Conservation (phyloP, 2,113 vertebrate species). For the Myotis davidii region DNA sequence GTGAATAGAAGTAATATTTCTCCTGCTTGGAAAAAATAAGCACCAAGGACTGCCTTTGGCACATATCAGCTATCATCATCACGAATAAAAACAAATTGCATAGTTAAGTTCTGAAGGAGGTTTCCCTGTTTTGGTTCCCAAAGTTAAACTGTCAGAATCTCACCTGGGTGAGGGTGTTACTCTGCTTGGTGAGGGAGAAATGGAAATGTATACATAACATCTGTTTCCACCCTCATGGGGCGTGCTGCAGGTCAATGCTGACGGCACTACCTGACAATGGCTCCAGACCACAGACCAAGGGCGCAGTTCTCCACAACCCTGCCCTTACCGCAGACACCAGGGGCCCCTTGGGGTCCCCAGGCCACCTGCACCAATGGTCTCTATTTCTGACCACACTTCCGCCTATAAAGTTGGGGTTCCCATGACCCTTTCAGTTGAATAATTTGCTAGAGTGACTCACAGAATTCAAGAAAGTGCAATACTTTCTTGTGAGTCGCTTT, state of each 20-base stretch:
- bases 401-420: not conserved
- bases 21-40: not conserved
- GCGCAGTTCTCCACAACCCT: not conserved
- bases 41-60: not conserved
- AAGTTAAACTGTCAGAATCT: not conserved
- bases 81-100: not conserved
- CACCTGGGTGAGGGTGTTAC: not conserved
- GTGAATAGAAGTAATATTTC: not conserved
- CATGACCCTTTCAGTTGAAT: not conserved
- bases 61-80: not conserved
- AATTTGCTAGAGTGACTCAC: not conserved
- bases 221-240: not conserved
- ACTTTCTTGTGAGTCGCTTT: not conserved
- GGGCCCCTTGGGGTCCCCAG: not conserved
- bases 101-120: not conserved
- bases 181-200: not conserved
- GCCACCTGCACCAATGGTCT: not conserved
- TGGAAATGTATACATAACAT: not conserved
- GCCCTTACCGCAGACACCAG: not conserved
- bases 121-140: not conserved
- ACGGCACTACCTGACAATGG: rapidly evolving
- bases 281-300: not conserved
- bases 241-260: not conserved
- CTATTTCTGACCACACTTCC: not conserved
- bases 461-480: not conserved